Percentiles rank a stretch among this genome's conserved stretches.
Evolutionary conservation across 2,797 vertebrate genomes (phyloP).

Genomic region (Cetoscarus ocellatus): DNA sequence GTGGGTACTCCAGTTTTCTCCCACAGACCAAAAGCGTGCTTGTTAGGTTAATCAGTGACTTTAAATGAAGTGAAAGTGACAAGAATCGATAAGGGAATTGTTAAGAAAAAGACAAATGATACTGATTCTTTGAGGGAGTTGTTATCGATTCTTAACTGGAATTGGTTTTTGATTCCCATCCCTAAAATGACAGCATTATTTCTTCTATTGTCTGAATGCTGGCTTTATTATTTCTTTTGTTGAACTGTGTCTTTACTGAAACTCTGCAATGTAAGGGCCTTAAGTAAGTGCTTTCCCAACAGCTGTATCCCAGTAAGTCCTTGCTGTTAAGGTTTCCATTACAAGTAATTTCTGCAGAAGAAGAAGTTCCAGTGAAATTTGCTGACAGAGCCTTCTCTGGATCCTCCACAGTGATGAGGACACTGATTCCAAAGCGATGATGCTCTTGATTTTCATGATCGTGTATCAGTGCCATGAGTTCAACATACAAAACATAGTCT

Average conservation of each 20-base stretch:
- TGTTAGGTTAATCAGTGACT: no score
- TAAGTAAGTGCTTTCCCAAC: background rate
- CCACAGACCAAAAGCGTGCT: no score
- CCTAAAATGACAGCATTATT: background rate
- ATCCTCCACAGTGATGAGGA: slow-evolving; percentile 24
- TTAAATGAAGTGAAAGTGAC: no score
- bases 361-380: slow-evolving; percentile 20
- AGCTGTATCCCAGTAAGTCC: background rate
- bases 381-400: slow-evolving; percentile 15
- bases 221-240: background rate
- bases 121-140: no score
- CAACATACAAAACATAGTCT: slow-evolving; percentile 8
- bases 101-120: no score
- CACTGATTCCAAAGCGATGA: slow-evolving; percentile 28
- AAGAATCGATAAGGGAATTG: no score
- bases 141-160: no score
- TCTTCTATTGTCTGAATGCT: background rate
- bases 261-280: background rate
- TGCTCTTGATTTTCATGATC: slow-evolving; percentile 9
- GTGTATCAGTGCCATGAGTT: slow-evolving; percentile 8
- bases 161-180: no score
- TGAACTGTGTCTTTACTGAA: background rate
- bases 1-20: no score
- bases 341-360: slow-evolving; percentile 2
- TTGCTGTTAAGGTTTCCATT: slow-evolving; percentile 5